A percentile compares a stretch with the other conserved stretches of the same genome.
Evolutionary conservation across 2,888 invertebrate genomes (phyloP).

Genomic region (Eristalinus sepulchralis): DNA sequence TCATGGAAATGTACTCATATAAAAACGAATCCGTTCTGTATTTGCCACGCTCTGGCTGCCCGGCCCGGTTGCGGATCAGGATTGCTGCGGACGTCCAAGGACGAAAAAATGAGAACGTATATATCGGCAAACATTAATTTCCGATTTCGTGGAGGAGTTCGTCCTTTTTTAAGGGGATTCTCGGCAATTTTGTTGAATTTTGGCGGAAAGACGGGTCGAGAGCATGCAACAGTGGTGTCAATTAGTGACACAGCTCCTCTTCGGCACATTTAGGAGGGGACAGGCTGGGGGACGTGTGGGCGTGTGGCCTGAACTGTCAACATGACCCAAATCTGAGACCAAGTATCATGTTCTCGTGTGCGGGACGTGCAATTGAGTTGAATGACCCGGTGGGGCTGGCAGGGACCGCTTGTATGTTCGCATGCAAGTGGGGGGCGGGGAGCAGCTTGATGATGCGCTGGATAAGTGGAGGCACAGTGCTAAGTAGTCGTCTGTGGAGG

Average conservation of each 20-base stretch:
- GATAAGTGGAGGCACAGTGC: conserved; percentile 28
- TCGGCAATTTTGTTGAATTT: conserved; percentile 6
- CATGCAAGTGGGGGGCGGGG: not conserved
- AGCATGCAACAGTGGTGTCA: conserved; percentile 48
- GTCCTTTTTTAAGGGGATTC: conserved; percentile 4
- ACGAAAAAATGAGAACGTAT: not conserved
- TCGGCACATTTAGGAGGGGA: not conserved
- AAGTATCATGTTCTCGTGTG: conserved; percentile 27
- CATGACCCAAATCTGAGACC: conserved; percentile 47
- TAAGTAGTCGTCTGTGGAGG: not conserved
- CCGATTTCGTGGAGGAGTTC: conserved; percentile 31
- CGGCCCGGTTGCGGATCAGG: not conserved
- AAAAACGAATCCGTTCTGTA: conserved; percentile 19
- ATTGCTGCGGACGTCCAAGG: not conserved
- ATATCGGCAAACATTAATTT: conserved; percentile 56
- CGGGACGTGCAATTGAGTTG: conserved; percentile 50
- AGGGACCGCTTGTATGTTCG: conserved; percentile 1
- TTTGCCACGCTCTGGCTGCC: not conserved
- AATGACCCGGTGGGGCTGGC: conserved; percentile 14
- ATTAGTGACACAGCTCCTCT: conserved; percentile 36
- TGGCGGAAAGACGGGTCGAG: conserved; percentile 22
- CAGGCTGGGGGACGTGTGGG: conserved; percentile 18
- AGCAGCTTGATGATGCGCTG: not conserved
- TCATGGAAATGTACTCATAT: conserved; percentile 11
- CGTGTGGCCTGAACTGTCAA: conserved; percentile 21